These are phyloP conservation scores for Mythimna albipuncta DNA, from an alignment of 2,888 invertebrate genomes.

Conservation along the genomic window DNA sequence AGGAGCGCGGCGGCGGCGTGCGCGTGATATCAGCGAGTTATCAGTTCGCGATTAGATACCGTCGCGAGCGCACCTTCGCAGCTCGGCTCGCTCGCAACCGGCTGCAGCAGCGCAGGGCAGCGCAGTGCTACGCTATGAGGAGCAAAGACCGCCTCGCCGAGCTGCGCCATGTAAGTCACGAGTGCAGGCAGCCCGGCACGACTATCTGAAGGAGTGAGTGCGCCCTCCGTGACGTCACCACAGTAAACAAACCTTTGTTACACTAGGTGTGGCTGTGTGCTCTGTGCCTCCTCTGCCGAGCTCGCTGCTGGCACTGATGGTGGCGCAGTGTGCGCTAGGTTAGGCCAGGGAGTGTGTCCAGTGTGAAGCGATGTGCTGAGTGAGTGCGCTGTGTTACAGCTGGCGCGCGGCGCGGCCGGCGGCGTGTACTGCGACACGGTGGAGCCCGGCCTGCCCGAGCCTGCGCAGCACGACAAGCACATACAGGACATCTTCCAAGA, in stretches of 20 bases:
- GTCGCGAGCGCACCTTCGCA: slow-evolving; percentile 74
- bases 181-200: neutral
- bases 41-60: slow-evolving; percentile 84
- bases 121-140: slow-evolving; percentile 81
- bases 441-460: slow-evolving; percentile 53
- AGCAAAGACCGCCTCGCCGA: neutral
- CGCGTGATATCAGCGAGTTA: slow-evolving; percentile 65
- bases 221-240: slow-evolving; percentile 46
- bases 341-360: no score
- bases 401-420: slow-evolving; percentile 64
- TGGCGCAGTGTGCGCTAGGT: neutral
- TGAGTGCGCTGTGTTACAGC: slow-evolving; percentile 58
- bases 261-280: slow-evolving; percentile 18
- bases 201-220: neutral
- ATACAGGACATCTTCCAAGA: slow-evolving; percentile 78
- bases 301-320: neutral
- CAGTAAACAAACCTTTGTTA: slow-evolving; percentile 51
- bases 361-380: neutral
- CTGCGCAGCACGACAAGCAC: slow-evolving; percentile 57
- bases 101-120: slow-evolving; percentile 39
- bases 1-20: slow-evolving; percentile 41
- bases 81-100: slow-evolving; percentile 91
- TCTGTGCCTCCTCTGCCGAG: neutral
- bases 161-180: neutral
- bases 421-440: slow-evolving; percentile 74